Evolutionary conservation across 1,140 invertebrate species (phyloP).

Genomic region (Brachionus paranguensis): DNA sequence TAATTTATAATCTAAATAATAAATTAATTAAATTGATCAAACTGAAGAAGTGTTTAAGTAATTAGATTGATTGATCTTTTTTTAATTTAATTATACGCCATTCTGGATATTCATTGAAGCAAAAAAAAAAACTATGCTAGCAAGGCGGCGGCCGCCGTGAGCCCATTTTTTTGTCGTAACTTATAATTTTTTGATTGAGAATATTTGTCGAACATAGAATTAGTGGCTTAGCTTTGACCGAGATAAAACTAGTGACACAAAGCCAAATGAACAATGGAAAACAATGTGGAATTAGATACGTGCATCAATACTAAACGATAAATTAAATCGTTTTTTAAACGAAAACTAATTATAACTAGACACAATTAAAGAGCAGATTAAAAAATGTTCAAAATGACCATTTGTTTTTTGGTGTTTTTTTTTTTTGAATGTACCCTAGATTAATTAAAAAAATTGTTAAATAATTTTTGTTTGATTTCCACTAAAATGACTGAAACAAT

Average conservation of each 20-base stretch:
- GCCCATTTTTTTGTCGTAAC: background rate
- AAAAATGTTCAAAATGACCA: background rate
- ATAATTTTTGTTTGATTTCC: background rate
- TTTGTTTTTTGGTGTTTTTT: background rate
- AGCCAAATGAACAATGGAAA: background rate
- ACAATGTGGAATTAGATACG: background rate
- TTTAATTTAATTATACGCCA: constrained; percentile 32
- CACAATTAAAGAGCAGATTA: background rate
- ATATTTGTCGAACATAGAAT: background rate
- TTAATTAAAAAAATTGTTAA: background rate
- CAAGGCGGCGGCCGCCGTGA: background rate
- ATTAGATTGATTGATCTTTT: constrained; percentile 37
- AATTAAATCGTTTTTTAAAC: background rate
- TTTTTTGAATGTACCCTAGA: background rate
- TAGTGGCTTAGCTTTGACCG: background rate
- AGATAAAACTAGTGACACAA: background rate
- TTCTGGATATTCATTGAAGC: constrained; percentile 19
- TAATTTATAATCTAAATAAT: constrained; percentile 21
- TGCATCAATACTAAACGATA: background rate
- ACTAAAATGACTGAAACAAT: background rate
- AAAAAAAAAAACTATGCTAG: background rate
- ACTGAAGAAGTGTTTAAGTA: background rate
- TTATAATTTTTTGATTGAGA: background rate
- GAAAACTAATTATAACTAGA: background rate
- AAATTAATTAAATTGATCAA: background rate